A percentile compares a stretch with the other conserved stretches of the same genome.
phyloP scores from a whole-genome alignment of 2,113 vertebrate species.

The Microtus oregoni region DNA sequence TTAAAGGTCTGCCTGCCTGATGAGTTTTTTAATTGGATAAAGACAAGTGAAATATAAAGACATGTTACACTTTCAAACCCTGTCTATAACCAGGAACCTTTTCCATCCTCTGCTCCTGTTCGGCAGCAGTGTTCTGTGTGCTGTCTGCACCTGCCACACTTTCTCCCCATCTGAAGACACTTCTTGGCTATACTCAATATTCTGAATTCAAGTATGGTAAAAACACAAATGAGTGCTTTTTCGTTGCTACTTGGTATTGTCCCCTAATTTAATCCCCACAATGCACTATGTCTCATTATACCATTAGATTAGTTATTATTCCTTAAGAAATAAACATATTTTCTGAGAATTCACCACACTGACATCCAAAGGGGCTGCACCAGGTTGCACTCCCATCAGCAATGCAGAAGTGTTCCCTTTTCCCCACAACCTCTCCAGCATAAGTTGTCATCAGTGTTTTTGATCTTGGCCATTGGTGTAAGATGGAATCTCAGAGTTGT shows the following conservation, averaged over 20 bases:
- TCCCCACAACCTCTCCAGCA: too few species aligned
- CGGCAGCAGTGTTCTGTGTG: neutral
- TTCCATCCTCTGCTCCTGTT: neutral
- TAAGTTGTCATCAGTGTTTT: too few species aligned
- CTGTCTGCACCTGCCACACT: neutral
- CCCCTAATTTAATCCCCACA: neutral
- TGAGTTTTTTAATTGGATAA: neutral
- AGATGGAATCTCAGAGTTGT: too few species aligned
- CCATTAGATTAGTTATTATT: neutral
- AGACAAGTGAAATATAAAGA: neutral
- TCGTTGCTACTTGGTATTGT: neutral
- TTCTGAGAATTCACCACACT: too few species aligned
- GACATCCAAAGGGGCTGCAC: too few species aligned
- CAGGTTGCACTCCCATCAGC: too few species aligned
- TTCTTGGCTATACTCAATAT: neutral
- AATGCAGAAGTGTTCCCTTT: too few species aligned
- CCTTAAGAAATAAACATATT: neutral
- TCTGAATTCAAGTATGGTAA: neutral
- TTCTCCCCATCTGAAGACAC: neutral
- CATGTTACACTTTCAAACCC: constrained; percentile 8
- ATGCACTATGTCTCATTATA: neutral
- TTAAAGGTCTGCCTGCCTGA: too few species aligned
- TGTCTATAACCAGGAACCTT: neutral
- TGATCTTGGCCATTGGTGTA: too few species aligned
- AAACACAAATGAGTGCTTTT: neutral